Base-by-base conservation (phyloP, 1,140 invertebrate species). In the Ceratina australensis region DNA sequence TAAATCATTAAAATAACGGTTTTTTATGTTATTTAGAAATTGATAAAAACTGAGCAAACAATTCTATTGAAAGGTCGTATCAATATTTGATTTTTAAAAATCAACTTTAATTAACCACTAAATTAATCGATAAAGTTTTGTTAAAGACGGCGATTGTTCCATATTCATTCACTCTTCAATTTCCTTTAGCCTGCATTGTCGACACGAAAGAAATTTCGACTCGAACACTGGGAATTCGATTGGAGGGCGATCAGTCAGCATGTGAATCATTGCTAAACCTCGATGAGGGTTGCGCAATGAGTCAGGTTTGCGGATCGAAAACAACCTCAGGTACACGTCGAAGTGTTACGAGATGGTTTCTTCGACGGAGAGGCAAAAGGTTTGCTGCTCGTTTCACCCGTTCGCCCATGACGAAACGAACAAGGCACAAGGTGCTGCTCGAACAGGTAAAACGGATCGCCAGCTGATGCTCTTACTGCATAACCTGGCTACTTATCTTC, bases 351-450 rank as follows among this genome's bases (percentile, higher is more conserved):
- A 57, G 33, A 20, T 18, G 18, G 26, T 20, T 60, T 33, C 13
- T 52, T 20, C 59, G 49, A n/a, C 56, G 26, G 54, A 56, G 56
- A 33, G 67, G 64, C 49, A 66, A 79, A 82, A 75, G 54, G 71
- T 66, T 47, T 52, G 67, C 54, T 22, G 74, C 18, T 64, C 78
- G 72, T 60, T 80, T n/a, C 3, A 22, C n/a, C n/a, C 28, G 74
- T 69, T 59, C 61, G 50, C 66, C 72, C 80, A 80, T 61, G 83
- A 87, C 87, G 82, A 86, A 87, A 87, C 80, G 20, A 24, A 28
- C 28, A 33, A 24, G 79, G 69, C 77, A 42, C 20, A 82, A 72
- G 64, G 76, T 71, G 64, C 73, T 78, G 83, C 86, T 84, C 87
- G 79, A 86, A 81, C 72, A 82, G 72, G 79, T 81, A 78, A 82